Conservation (phyloP, 64 coral and sea anemone species). For the Dendronephthya gigantea region DNA sequence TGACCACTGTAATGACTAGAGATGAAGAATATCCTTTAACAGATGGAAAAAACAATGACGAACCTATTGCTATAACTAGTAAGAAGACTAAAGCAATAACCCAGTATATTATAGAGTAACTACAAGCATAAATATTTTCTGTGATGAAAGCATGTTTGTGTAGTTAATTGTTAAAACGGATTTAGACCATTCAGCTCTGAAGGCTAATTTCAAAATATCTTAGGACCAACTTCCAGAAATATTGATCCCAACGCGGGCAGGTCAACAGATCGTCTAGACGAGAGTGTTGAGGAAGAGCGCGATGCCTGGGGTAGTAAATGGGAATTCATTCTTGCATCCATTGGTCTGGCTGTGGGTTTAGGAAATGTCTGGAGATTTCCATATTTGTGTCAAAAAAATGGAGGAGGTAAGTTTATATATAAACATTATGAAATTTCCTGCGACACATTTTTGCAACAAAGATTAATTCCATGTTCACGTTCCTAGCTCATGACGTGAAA, state of each 20-base stretch:
- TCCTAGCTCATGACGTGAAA: too few species aligned
- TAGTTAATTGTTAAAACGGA: too few species aligned
- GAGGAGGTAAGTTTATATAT: conserved; percentile 45
- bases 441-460: too few species aligned
- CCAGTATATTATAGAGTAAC: too few species aligned
- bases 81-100: too few species aligned
- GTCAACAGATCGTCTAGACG: background rate
- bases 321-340: conserved; percentile 45
- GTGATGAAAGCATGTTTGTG: too few species aligned
- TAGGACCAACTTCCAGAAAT: background rate
- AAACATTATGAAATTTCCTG: too few species aligned
- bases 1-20: background rate
- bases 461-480: too few species aligned
- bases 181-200: too few species aligned
- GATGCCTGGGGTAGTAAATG: conserved; percentile 46
- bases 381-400: conserved; percentile 54
- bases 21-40: background rate
- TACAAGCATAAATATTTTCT: too few species aligned
- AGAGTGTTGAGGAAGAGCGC: conserved; percentile 24
- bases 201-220: background rate
- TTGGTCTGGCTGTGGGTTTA: conserved; percentile 50
- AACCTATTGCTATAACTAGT: too few species aligned
- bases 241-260: background rate
- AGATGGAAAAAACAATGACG: too few species aligned
- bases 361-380: conserved; percentile 62